Base-by-base conservation (phyloP, 1,140 invertebrate species). In the Eufriesea mexicana region DNA sequence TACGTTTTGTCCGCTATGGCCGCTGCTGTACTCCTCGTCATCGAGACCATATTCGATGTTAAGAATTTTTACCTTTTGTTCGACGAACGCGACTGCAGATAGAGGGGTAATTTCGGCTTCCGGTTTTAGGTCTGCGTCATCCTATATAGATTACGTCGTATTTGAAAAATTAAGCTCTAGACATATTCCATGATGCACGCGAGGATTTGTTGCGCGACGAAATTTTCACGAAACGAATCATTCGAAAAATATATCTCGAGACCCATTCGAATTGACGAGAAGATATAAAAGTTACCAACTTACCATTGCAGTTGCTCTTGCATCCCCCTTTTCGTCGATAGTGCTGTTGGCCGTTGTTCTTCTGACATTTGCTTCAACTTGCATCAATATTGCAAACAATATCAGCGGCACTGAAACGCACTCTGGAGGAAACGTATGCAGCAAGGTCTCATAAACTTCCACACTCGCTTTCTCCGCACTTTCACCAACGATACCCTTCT, bases 351-450 rank as follows among this genome's bases (percentile, higher is more conserved):
- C 5, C 35, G 2, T 18, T 18, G 18, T 18, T 51, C 12, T 18
- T 23, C 7, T 9, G 8, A 61, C 59, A 5, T 83, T 85, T 28
- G 54, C 62, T 8, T 88, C 91, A 59, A 95, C 89, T 75, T 94
- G 92, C 74, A 89, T 82, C 51, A 95, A 84, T 73, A 95, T 89
- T 61, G 92, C 93, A 64, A 95, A 91, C 80, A 95, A 84, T 71
- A 95, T 73, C 45, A 94, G 87, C 67, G 92, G 93, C 23, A 94
- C 86, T 16, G 92, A 92, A n/a, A 92, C 78, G 71, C 92, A 93
- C 87, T 95, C 94, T 67, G 92, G 87, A n/a, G 95, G 94, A 51
- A 95, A 71, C 54, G 89, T 80, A 16, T 91, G 81, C 47, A 95
- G 80, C 57, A 92, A 82, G 35, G 89, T 70, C n/a, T 89, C 57